A percentile compares a stretch with the other conserved stretches of the same genome.
Conservation (phyloP, 2,888 invertebrate genomes). For the Diadegma fenestrale region DNA sequence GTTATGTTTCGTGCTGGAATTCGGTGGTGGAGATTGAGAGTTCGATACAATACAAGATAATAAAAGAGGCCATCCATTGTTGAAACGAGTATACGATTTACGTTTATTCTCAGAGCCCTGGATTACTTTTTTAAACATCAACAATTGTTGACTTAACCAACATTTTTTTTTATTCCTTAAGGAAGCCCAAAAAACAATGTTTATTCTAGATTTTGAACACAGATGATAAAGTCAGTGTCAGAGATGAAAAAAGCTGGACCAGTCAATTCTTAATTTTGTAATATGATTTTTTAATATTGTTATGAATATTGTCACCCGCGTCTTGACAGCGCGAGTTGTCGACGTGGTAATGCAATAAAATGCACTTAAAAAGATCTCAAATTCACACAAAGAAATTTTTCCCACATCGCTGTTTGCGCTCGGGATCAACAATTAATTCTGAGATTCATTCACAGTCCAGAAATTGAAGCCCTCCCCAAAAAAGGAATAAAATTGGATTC, state of each 20-base stretch:
- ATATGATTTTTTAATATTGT: no score
- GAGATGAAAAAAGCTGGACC: background rate
- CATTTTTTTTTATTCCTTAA: background rate
- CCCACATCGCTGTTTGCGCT: no score
- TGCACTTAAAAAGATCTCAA: no score
- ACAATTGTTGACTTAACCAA: background rate
- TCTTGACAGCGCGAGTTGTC: no score
- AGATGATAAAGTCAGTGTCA: background rate
- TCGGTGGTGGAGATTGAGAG: slow-evolving; percentile 33
- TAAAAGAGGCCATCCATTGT: slow-evolving; percentile 13
- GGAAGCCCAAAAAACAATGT: background rate
- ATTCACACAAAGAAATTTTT: no score
- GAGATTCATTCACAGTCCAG: no score
- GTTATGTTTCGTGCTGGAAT: slow-evolving; percentile 53
- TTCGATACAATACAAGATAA: slow-evolving; percentile 41
- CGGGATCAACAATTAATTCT: no score
- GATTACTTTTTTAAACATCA: background rate
- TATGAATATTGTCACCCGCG: no score
- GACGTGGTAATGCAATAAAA: no score
- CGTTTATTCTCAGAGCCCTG: background rate
- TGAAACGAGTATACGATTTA: background rate
- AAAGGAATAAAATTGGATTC: background rate
- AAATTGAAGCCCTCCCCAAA: no score
- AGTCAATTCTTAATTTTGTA: background rate
- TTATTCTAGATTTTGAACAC: background rate